phyloP scores from a whole-genome alignment of 2,888 invertebrate species.

The Podabrus alpinus region DNA sequence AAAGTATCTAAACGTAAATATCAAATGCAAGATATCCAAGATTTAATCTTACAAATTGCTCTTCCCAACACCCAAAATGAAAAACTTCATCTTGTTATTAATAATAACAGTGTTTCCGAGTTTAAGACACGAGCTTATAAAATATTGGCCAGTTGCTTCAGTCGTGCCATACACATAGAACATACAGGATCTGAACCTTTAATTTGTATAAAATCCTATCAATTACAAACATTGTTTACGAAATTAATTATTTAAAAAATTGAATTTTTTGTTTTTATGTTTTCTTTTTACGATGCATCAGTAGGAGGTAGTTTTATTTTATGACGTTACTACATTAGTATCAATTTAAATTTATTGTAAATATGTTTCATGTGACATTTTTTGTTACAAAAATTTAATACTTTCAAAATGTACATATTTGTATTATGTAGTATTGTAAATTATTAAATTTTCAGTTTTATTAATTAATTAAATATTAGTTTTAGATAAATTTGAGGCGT shows the following conservation, averaged over 20 bases:
- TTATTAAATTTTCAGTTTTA: neutral
- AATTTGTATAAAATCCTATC: neutral
- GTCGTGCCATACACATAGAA: neutral
- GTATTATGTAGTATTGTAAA: neutral
- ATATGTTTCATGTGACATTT: neutral
- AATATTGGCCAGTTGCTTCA: conserved; percentile 18
- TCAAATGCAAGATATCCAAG: conserved; percentile 10
- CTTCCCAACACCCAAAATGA: neutral
- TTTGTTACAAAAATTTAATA: neutral
- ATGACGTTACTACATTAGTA: neutral
- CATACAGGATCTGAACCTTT: neutral
- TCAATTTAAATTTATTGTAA: neutral
- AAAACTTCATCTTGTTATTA: conserved; percentile 8
- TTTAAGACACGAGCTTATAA: conserved; percentile 23
- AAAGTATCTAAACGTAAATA: conserved; percentile 20
- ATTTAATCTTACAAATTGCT: neutral
- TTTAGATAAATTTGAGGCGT: neutral
- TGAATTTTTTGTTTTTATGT: too few species aligned
- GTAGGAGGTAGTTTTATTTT: neutral
- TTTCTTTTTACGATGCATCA: neutral
- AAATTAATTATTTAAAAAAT: neutral
- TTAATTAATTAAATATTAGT: neutral
- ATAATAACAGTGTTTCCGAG: neutral
- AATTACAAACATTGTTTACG: neutral
- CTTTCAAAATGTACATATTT: neutral